Percentiles rank a stretch among this genome's conserved stretches.
Conservation (phyloP, 2,888 invertebrate species). For the Leptopilina syphax region DNA sequence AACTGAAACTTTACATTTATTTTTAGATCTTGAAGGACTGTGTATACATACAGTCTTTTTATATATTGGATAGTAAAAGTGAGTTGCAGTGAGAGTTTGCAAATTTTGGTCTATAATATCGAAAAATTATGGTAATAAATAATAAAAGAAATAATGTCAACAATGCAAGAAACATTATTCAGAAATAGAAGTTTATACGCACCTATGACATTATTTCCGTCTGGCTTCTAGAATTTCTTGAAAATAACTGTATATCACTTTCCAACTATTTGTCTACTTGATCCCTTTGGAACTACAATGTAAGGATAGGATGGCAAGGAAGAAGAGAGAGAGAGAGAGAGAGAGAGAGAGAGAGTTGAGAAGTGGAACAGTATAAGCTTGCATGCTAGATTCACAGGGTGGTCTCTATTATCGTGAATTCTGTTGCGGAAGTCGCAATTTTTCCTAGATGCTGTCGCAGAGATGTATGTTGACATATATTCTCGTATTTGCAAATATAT, state of each 20-base stretch:
- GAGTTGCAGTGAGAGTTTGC: too few relatives aligned
- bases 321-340: constrained; percentile 1
- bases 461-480: constrained; percentile 47
- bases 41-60: too few relatives aligned
- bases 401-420: constrained; percentile 71
- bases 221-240: constrained; percentile 61
- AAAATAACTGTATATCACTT: constrained; percentile 69
- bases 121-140: constrained; percentile 6
- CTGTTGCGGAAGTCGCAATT: constrained; percentile 65
- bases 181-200: constrained; percentile 18
- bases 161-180: constrained; percentile 24
- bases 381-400: constrained; percentile 63
- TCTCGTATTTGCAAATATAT: constrained; percentile 38
- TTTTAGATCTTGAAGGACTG: too few relatives aligned
- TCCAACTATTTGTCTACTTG: constrained; percentile 70
- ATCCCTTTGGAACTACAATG: constrained; percentile 59
- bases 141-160: constrained; percentile 11
- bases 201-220: constrained; percentile 27
- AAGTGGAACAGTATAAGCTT: constrained; percentile 50
- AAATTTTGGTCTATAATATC: neutral
- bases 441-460: constrained; percentile 56
- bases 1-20: too few relatives aligned
- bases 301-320: constrained; percentile 41
- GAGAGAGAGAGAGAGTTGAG: constrained; percentile 44
- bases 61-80: too few relatives aligned